phyloP scores from a whole-genome alignment of 2,113 vertebrate species.

The Myotis lucifugus region DNA sequence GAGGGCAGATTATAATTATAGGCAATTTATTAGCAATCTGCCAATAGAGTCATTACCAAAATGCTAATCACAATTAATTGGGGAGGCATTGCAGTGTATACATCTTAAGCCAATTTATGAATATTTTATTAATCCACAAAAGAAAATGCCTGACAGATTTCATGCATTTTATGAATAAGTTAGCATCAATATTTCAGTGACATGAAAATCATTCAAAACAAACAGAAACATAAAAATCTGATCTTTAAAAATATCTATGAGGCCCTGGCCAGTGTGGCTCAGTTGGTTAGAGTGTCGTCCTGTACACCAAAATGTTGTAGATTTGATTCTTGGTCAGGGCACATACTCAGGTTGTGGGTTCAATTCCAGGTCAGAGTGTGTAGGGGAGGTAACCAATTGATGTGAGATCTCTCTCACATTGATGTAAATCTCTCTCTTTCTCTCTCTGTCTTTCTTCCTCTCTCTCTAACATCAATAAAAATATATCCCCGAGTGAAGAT shows the following conservation, averaged over 20 bases:
- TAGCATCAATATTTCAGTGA: background rate
- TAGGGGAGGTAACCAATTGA: background rate
- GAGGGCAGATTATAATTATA: background rate
- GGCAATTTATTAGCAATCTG: constrained; percentile 20
- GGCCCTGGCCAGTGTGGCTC: background rate
- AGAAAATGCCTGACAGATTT: background rate
- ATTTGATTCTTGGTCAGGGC: background rate
- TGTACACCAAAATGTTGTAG: background rate
- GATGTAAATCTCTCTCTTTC: background rate
- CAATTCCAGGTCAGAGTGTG: background rate
- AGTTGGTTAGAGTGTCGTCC: background rate
- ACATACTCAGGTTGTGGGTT: background rate
- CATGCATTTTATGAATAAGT: background rate
- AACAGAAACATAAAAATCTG: background rate
- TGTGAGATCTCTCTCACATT: background rate
- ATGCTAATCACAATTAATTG: background rate
- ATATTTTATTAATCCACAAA: background rate
- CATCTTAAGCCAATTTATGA: background rate
- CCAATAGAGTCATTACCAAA: background rate
- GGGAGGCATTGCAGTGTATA: background rate
- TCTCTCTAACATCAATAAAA: background rate
- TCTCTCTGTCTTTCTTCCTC: background rate
- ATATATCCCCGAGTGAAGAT: background rate
- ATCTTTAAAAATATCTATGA: background rate
- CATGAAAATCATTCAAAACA: background rate